Evolutionary conservation across 2,797 vertebrate species (phyloP).

Genomic region (Mormyrus proboscirostris): DNA sequence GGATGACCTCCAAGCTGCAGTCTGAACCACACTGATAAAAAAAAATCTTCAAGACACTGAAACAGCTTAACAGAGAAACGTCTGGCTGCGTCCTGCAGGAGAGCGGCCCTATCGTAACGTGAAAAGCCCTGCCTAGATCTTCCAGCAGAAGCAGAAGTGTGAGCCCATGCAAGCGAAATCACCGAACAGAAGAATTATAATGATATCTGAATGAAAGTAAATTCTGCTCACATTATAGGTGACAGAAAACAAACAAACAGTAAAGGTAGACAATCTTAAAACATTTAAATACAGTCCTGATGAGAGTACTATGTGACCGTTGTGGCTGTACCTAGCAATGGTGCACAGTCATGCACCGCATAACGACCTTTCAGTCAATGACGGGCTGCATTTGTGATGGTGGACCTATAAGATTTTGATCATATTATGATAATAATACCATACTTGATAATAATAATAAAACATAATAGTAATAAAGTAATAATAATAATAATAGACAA

Average conservation of each 20-base stretch:
- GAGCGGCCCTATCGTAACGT: background rate
- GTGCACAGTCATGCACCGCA: background rate
- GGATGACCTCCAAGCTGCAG: background rate
- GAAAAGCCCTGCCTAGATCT: background rate
- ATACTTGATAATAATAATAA: background rate
- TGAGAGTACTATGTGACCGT: background rate
- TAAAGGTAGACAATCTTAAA: background rate
- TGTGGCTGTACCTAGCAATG: background rate
- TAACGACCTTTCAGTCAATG: background rate
- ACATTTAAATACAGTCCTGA: background rate
- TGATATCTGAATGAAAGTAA: background rate
- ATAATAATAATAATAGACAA: background rate
- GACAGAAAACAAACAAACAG: background rate
- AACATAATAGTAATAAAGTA: background rate
- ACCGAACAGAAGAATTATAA: background rate
- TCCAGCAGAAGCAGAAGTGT: background rate
- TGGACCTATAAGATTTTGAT: background rate
- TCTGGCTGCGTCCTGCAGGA: background rate
- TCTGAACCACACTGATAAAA: background rate
- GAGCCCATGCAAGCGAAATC: background rate
- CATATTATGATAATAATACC: background rate
- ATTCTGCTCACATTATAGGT: background rate
- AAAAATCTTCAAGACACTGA: background rate
- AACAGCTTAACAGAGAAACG: background rate
- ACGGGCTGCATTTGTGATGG: background rate